Percentiles rank a stretch among this genome's conserved stretches.
phyloP scores from a whole-genome alignment of 1,140 invertebrate genomes.

The Drosophila ogumai region DNA sequence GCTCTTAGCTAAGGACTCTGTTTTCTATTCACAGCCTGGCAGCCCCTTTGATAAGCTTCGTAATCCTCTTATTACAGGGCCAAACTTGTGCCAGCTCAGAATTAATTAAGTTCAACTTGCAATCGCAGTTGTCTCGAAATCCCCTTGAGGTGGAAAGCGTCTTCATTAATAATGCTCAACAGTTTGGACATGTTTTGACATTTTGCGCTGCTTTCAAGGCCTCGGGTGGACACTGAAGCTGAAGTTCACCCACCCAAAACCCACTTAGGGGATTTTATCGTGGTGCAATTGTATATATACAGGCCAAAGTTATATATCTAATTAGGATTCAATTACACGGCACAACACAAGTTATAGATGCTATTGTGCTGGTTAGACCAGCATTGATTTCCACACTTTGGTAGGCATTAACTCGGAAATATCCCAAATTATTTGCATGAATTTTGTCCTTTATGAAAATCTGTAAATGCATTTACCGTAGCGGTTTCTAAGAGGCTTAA shows the following conservation, averaged over 20 bases:
- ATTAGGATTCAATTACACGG: constrained; percentile 51
- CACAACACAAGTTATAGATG: neutral
- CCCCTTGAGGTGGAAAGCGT: constrained; percentile 2
- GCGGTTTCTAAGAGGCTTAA: neutral
- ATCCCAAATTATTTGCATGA: neutral
- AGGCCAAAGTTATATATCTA: neutral
- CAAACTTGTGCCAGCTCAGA: neutral
- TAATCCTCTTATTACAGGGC: constrained; percentile 28
- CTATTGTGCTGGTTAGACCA: neutral
- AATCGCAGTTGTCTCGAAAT: constrained; percentile 6
- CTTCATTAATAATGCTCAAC: constrained; percentile 24
- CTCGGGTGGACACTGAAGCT: constrained; percentile 11
- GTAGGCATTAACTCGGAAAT: neutral
- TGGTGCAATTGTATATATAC: constrained; percentile 14
- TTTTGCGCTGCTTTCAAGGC: constrained; percentile 10
- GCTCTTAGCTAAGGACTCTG: no score
- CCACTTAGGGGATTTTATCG: neutral
- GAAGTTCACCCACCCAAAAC: neutral
- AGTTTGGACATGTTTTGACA: constrained; percentile 24
- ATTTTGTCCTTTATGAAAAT: neutral
- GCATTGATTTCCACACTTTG: constrained; percentile 13
- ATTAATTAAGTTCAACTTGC: constrained; percentile 36
- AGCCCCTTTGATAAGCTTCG: no score
- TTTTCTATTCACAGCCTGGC: neutral
- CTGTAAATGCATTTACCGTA: neutral